Conservation (phyloP, 2,888 invertebrate genomes). For the Patella pellucida region DNA sequence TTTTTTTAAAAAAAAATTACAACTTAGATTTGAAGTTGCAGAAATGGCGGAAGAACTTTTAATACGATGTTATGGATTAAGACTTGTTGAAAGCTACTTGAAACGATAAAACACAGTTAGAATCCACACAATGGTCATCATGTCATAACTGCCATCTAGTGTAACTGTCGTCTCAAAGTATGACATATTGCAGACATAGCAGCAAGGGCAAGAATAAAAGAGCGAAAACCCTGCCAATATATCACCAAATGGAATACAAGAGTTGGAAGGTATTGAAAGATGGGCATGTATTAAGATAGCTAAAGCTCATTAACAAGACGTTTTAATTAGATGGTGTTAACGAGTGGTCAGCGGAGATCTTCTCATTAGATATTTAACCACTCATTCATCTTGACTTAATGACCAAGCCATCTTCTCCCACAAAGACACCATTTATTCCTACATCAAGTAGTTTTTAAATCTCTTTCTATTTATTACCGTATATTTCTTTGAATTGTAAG, state of each 20-base stretch:
- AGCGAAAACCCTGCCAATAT: neutral
- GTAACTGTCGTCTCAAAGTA: neutral
- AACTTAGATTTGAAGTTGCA: too few relatives aligned
- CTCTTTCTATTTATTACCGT: neutral
- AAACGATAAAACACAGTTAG: too few relatives aligned
- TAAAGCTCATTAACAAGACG: slow-evolving; percentile 7
- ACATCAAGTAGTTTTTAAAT: neutral
- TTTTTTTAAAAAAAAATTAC: too few relatives aligned
- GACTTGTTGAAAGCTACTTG: too few relatives aligned
- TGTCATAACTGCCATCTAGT: slow-evolving; percentile 2
- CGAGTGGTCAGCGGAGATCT: slow-evolving; percentile 1
- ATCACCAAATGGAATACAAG: neutral
- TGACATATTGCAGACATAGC: slow-evolving; percentile 1
- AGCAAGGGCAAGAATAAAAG: neutral
- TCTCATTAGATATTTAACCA: neutral
- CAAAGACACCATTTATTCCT: slow-evolving; percentile 8
- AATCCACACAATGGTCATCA: neutral
- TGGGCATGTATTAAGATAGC: neutral
- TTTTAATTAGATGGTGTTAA: slow-evolving; percentile 7
- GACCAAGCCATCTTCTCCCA: neutral
- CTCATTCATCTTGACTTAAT: slow-evolving; percentile 3
- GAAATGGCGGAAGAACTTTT: too few relatives aligned
- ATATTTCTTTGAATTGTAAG: slow-evolving; percentile 3
- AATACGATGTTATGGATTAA: too few relatives aligned
- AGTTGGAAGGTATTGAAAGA: neutral